Conservation (phyloP, 2,888 invertebrate genomes). For the Onthophagus sagittarius region DNA sequence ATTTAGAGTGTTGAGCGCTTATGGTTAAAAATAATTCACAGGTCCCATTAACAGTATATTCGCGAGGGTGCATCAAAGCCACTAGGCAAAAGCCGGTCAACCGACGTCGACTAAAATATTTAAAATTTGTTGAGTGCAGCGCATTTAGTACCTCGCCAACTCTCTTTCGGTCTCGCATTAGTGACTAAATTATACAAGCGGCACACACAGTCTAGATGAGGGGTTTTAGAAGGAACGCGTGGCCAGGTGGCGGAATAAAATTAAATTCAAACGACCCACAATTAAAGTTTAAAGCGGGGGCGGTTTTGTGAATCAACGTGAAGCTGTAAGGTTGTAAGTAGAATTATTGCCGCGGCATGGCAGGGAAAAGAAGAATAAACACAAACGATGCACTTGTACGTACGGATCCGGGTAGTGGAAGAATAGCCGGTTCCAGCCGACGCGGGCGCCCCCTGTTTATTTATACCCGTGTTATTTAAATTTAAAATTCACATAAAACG, state of each 20-base stretch:
- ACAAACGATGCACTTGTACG: neutral
- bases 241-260: neutral
- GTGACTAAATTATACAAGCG: neutral
- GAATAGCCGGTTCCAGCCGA: neutral
- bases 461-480: slow-evolving; percentile 6
- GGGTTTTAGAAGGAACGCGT: neutral
- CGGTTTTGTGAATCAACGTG: neutral
- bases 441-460: neutral
- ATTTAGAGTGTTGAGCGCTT: neutral
- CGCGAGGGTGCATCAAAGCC: neutral
- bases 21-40: neutral
- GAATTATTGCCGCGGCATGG: neutral
- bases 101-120: neutral
- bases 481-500: slow-evolving; percentile 9
- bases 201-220: neutral
- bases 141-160: neutral
- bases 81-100: neutral
- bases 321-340: neutral
- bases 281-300: neutral
- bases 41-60: neutral
- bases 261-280: neutral
- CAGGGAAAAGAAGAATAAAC: neutral
- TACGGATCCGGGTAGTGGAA: neutral
- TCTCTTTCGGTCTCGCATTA: neutral
- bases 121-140: neutral